Conservation (phyloP, 2,888 invertebrate species). For the Sarcophaga rosellei region DNA sequence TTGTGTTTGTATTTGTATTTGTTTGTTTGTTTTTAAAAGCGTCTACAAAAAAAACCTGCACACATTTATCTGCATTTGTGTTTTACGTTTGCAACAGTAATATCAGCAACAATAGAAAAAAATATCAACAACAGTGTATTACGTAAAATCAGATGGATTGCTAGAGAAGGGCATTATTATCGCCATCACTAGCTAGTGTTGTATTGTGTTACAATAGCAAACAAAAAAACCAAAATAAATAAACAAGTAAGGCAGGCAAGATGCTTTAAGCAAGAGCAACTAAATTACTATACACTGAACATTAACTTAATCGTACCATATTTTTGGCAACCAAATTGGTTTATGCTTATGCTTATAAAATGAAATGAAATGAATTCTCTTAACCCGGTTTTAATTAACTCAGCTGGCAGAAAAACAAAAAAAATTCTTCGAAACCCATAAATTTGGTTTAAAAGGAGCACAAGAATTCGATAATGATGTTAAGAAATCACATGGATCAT, state of each 20-base stretch:
- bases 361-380: too few species aligned
- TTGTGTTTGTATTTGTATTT: background rate
- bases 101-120: background rate
- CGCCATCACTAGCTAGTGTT: constrained; percentile 14
- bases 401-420: too few species aligned
- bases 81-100: background rate
- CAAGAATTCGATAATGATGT: too few species aligned
- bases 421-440: too few species aligned
- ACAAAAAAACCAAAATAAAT: background rate
- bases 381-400: too few species aligned
- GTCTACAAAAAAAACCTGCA: background rate
- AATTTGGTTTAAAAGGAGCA: too few species aligned
- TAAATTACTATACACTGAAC: too few species aligned
- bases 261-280: background rate
- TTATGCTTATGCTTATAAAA: too few species aligned
- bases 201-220: background rate
- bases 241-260: background rate
- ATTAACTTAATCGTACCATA: too few species aligned
- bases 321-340: too few species aligned
- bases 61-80: constrained; percentile 25
- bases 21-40: background rate
- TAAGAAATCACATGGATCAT: too few species aligned
- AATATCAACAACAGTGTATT: constrained; percentile 13
- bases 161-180: constrained; percentile 1
- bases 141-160: constrained; percentile 3